phyloP scores from a whole-genome alignment of 2,888 invertebrate species.

The Patella pellucida region DNA sequence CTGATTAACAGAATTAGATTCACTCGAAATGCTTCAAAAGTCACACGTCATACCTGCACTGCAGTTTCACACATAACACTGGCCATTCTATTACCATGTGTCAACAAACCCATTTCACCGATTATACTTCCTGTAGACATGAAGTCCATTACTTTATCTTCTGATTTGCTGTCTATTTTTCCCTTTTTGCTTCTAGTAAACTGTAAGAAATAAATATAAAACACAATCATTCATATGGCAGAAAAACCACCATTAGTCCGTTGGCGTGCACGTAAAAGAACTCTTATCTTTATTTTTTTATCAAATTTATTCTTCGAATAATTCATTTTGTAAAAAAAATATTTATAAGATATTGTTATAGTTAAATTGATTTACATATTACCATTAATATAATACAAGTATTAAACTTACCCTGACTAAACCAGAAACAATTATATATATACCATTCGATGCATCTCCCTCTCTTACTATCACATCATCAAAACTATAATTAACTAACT shows the following conservation, averaged over 20 bases:
- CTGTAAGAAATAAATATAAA: background rate
- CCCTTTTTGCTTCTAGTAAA: background rate
- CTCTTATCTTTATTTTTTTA: too few species aligned
- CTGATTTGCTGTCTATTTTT: background rate
- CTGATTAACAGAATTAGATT: too few species aligned
- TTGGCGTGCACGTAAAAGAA: too few species aligned
- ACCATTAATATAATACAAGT: too few species aligned
- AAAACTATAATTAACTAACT: slow-evolving; percentile 62
- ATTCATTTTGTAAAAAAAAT: too few species aligned
- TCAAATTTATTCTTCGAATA: too few species aligned
- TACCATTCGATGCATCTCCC: slow-evolving; percentile 69
- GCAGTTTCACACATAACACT: slow-evolving; percentile 77
- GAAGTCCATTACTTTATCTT: slow-evolving; percentile 71
- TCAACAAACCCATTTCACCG: slow-evolving; percentile 77
- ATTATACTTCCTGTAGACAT: slow-evolving; percentile 78
- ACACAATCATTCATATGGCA: too few species aligned
- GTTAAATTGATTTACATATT: too few species aligned
- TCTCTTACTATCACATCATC: slow-evolving; percentile 66
- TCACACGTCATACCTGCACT: slow-evolving; percentile 70
- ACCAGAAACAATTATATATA: slow-evolving; percentile 72
- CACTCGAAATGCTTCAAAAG: too few species aligned
- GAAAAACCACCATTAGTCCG: too few species aligned
- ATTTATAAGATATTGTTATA: too few species aligned
- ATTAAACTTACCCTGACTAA: slow-evolving; percentile 66
- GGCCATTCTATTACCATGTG: slow-evolving; percentile 75